A percentile compares a stretch with the other conserved stretches of the same genome.
These are phyloP conservation scores for Nannospalax galili DNA, from an alignment of 2,113 vertebrate genomes.

Conservation along the genomic window DNA sequence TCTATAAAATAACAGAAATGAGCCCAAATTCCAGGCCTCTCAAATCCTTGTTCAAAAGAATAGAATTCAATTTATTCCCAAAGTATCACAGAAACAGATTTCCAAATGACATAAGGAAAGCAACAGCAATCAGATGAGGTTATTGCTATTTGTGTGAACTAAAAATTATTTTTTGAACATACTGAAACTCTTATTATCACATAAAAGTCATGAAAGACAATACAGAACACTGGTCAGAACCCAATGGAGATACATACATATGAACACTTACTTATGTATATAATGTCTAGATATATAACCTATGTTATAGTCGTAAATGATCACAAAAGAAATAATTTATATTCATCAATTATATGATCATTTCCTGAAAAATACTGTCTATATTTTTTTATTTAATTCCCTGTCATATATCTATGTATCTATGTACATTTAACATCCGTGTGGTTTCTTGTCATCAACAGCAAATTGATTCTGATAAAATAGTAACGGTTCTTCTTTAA, in stretches of 20 bases:
- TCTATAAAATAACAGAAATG: constrained; percentile 64
- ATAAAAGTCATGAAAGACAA: constrained; percentile 44
- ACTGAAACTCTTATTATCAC: constrained; percentile 43
- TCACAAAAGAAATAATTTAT: neutral
- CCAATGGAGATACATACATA: neutral
- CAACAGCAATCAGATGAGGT: constrained; percentile 45
- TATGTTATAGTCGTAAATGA: neutral
- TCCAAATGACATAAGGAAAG: constrained; percentile 59
- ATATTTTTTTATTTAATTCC: neutral
- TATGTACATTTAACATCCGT: neutral
- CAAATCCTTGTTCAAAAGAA: constrained; percentile 50
- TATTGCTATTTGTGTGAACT: constrained; percentile 47
- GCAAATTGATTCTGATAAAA: neutral
- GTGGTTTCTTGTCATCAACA: neutral
- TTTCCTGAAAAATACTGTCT: neutral
- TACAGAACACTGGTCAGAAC: neutral
- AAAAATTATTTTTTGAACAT: neutral
- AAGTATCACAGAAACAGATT: constrained; percentile 51
- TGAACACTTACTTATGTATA: neutral
- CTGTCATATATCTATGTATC: neutral
- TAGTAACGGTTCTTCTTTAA: neutral
- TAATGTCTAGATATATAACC: neutral
- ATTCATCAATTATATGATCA: neutral
- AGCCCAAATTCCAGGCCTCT: constrained; percentile 16
- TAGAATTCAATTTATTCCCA: constrained; percentile 73